Evolutionary conservation across 2,113 vertebrate genomes (phyloP).

Genomic region (Cynoglossus semilaevis): DNA sequence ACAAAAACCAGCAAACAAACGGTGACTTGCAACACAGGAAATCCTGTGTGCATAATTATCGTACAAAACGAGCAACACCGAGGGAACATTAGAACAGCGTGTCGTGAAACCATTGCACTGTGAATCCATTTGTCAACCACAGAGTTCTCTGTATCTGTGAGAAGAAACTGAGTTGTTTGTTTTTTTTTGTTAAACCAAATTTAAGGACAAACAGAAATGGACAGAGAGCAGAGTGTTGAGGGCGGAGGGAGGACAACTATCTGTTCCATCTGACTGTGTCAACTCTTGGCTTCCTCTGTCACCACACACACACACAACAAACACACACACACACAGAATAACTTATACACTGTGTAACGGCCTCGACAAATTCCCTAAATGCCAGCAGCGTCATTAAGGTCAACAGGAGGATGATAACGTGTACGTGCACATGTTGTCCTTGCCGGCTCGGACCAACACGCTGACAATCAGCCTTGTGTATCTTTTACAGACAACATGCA

Average conservation of each 20-base stretch:
- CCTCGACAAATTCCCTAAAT: slow-evolving; percentile 62
- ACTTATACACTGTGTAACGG: slow-evolving; percentile 20
- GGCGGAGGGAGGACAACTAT: slow-evolving; percentile 31
- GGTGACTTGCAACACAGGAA: slow-evolving; percentile 31
- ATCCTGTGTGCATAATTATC: slow-evolving; percentile 46
- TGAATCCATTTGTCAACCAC: neutral
- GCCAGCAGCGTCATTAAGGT: slow-evolving; percentile 52
- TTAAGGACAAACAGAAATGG: neutral
- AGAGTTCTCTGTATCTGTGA: neutral
- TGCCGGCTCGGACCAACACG: slow-evolving; percentile 5
- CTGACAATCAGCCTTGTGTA: neutral
- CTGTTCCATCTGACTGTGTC: slow-evolving; percentile 37
- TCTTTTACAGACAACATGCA: neutral
- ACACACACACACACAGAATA: neutral
- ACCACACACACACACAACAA: slow-evolving; percentile 9
- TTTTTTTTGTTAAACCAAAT: slow-evolving; percentile 4
- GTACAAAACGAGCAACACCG: slow-evolving; percentile 1
- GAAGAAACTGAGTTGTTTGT: neutral
- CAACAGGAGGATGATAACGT: slow-evolving; percentile 19
- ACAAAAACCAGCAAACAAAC: slow-evolving; percentile 36
- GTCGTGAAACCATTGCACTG: neutral
- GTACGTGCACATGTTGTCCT: neutral
- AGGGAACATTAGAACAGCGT: neutral
- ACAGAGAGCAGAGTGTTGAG: slow-evolving; percentile 13
- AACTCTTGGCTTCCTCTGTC: slow-evolving; percentile 42